Evolutionary conservation across 1,140 invertebrate species (phyloP).

Genomic region (Macrocentrus cingulum): DNA sequence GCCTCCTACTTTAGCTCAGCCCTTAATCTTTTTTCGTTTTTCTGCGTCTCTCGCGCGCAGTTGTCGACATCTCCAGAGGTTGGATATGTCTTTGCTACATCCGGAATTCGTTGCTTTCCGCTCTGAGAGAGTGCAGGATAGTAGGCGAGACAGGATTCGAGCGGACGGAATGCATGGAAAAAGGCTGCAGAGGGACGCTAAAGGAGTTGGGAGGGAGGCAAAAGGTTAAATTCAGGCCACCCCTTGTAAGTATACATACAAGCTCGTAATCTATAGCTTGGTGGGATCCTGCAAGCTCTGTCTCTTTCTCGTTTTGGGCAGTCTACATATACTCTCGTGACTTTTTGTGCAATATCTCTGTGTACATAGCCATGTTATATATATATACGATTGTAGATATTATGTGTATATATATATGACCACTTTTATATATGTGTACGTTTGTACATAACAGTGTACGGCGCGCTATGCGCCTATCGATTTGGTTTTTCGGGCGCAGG

Average conservation of each 20-base stretch:
- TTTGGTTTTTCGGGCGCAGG: constrained; percentile 54
- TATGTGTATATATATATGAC: not conserved
- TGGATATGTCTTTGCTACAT: constrained; percentile 16
- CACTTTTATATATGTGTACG: not conserved
- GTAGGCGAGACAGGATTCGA: constrained; percentile 2
- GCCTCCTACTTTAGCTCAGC: not conserved
- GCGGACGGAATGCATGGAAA: constrained; percentile 12
- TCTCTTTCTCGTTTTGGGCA: not conserved
- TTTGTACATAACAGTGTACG: constrained; percentile 21
- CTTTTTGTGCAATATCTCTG: constrained; percentile 3
- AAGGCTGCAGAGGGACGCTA: constrained; percentile 1
- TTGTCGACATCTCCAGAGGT: constrained; percentile 18
- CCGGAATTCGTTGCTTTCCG: constrained; percentile 5
- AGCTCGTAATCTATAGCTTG: constrained; percentile 45
- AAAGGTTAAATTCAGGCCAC: constrained; percentile 50
- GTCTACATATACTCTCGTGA: not conserved
- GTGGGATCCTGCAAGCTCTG: not conserved
- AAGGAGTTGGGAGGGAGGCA: not conserved
- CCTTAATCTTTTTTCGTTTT: not conserved
- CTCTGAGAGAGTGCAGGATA: constrained; percentile 4
- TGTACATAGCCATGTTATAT: constrained; percentile 18
- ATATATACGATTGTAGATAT: constrained; percentile 18
- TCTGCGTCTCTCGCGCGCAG: not conserved
- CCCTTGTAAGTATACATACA: constrained; percentile 43
- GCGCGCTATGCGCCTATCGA: constrained; percentile 53